Evolutionary conservation across 2,113 vertebrate species (phyloP).

Genomic region (Arizona elegans): DNA sequence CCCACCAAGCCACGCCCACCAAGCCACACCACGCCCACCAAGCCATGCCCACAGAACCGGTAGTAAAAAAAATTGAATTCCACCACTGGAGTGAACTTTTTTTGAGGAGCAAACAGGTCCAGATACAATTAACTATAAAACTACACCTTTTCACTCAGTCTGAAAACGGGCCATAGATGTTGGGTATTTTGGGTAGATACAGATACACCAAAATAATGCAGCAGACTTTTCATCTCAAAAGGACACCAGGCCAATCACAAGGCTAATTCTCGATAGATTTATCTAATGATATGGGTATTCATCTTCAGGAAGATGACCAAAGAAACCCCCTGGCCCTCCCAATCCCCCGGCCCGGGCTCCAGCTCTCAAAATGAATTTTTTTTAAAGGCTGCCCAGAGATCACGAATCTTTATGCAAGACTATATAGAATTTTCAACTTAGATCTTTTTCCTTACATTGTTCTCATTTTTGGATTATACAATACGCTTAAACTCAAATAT

Average conservation of each 20-base stretch:
- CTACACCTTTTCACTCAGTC: background rate
- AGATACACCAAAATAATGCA: background rate
- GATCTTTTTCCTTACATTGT: conserved; percentile 17
- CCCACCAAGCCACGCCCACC: no score
- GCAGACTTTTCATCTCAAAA: background rate
- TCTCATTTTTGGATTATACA: conserved; percentile 45
- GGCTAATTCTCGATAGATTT: background rate
- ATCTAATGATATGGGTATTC: background rate
- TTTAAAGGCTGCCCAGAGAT: conserved; percentile 37
- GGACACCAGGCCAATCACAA: background rate
- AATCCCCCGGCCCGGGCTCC: background rate
- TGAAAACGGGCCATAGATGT: background rate
- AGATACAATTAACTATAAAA: background rate
- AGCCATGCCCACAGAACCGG: no score
- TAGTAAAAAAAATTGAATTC: no score
- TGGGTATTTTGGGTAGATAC: background rate
- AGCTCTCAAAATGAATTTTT: background rate
- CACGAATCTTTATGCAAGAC: background rate
- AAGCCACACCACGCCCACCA: no score
- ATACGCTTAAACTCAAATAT: conserved; percentile 53
- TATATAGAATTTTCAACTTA: conserved; percentile 20
- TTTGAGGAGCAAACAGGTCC: background rate
- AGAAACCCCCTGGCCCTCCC: background rate
- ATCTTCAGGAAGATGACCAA: background rate
- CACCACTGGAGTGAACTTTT: background rate